Evolutionary conservation across 1,140 invertebrate species (phyloP).

Genomic region (Gryllus bimaculatus): DNA sequence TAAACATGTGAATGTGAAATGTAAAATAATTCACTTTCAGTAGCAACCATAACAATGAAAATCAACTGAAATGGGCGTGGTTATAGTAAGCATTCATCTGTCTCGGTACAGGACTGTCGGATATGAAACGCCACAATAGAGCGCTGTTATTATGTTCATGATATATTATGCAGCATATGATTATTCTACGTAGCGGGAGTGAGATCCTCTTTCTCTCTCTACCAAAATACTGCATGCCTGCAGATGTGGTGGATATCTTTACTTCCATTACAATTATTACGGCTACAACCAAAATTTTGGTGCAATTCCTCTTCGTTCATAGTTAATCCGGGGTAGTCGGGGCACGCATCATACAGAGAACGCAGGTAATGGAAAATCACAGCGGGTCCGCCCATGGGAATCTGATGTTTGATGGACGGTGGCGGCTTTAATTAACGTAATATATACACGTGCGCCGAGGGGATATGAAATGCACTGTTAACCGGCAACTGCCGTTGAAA

Average conservation of each 20-base stretch:
- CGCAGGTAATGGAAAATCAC: neutral
- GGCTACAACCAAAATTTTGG: no score
- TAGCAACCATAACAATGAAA: no score
- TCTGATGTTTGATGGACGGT: neutral
- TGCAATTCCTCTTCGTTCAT: neutral
- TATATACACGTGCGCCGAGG: neutral
- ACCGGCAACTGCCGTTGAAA: neutral
- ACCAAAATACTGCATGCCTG: no score
- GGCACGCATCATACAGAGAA: neutral
- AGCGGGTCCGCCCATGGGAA: neutral
- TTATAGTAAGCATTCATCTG: no score
- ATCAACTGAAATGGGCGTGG: no score
- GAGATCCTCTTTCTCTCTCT: neutral
- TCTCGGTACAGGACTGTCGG: no score
- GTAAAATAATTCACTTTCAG: no score
- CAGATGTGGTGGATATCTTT: no score
- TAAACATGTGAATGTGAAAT: no score
- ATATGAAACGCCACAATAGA: neutral
- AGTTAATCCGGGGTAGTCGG: neutral
- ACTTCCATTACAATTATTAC: no score
- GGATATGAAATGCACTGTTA: neutral
- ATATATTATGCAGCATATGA: neutral
- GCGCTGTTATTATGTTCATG: neutral
- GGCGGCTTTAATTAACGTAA: neutral
- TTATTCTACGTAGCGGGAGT: neutral